phyloP scores from a whole-genome alignment of 2,888 invertebrate species.

The Euzophera pinguis region DNA sequence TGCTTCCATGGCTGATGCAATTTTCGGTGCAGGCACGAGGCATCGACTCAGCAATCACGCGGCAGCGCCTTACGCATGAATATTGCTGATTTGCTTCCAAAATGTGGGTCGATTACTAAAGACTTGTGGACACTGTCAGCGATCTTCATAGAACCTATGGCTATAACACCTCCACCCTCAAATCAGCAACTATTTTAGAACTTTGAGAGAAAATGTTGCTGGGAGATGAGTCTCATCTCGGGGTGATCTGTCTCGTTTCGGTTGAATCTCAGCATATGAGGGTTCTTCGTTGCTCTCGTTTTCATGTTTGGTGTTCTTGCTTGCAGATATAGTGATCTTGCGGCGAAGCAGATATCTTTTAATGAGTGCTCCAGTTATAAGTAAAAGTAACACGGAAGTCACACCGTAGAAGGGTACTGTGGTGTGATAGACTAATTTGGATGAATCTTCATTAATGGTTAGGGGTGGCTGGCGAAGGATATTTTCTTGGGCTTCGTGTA shows the following conservation, averaged over 20 bases:
- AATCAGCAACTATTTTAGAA: constrained; percentile 1
- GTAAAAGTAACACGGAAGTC: background rate
- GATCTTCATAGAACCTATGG: too few species aligned
- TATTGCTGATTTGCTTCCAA: too few species aligned
- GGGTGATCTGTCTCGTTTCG: background rate
- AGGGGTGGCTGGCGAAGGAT: background rate
- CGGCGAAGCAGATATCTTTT: background rate
- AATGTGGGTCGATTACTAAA: too few species aligned
- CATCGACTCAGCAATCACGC: too few species aligned
- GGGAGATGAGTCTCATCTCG: background rate
- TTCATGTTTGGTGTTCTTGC: background rate
- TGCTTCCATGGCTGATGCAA: too few species aligned
- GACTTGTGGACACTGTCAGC: too few species aligned
- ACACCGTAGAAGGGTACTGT: background rate
- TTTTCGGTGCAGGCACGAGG: constrained; percentile 14
- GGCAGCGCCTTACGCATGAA: too few species aligned
- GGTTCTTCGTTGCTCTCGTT: background rate
- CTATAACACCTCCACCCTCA: background rate
- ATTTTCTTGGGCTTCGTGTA: background rate
- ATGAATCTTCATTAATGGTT: background rate
- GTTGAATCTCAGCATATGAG: background rate
- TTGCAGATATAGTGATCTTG: background rate
- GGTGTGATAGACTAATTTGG: background rate
- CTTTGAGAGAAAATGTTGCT: background rate
- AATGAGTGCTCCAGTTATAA: background rate